Evolutionary conservation across 2,888 invertebrate species (phyloP).

Genomic region (Adela reaumurella): DNA sequence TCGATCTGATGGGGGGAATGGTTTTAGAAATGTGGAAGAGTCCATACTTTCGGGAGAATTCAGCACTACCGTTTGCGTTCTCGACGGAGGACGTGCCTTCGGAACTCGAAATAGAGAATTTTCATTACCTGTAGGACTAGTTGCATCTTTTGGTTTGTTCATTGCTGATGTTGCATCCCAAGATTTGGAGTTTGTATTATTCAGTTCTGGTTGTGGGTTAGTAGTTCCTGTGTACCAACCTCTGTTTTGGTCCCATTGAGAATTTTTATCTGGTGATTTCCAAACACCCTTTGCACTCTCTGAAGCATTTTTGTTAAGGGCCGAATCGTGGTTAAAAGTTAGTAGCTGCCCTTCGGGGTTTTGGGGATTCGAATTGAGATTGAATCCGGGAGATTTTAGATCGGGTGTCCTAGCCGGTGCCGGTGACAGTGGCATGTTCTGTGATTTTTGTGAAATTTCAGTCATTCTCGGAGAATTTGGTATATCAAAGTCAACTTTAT

Average conservation of each 20-base stretch:
- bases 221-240: constrained; percentile 6
- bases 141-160: constrained; percentile 28
- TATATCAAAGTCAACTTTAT: constrained; percentile 34
- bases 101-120: constrained; percentile 61
- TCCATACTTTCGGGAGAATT: constrained; percentile 41
- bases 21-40: constrained; percentile 59
- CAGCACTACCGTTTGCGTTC: constrained; percentile 48
- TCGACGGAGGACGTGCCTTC: constrained; percentile 61
- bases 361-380: not conserved
- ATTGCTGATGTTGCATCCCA: constrained; percentile 32
- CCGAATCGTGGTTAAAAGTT: constrained; percentile 14
- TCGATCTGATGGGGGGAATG: constrained; percentile 57
- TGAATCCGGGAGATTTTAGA: constrained; percentile 31
- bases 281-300: constrained; percentile 39
- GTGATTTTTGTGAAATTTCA: constrained; percentile 42
- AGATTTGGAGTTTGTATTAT: constrained; percentile 21
- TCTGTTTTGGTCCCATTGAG: constrained; percentile 7
- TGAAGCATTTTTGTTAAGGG: constrained; percentile 18
- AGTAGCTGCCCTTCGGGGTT: not conserved
- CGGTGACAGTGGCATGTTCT: constrained; percentile 38
- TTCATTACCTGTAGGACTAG: constrained; percentile 32
- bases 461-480: constrained; percentile 41
- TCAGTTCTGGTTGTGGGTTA: constrained; percentile 7
- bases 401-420: constrained; percentile 34
- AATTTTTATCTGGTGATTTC: constrained; percentile 37